A percentile compares a stretch with the other conserved stretches of the same genome.
Conservation (phyloP, 2,113 vertebrate species). For the Tauraco erythrolophus region DNA sequence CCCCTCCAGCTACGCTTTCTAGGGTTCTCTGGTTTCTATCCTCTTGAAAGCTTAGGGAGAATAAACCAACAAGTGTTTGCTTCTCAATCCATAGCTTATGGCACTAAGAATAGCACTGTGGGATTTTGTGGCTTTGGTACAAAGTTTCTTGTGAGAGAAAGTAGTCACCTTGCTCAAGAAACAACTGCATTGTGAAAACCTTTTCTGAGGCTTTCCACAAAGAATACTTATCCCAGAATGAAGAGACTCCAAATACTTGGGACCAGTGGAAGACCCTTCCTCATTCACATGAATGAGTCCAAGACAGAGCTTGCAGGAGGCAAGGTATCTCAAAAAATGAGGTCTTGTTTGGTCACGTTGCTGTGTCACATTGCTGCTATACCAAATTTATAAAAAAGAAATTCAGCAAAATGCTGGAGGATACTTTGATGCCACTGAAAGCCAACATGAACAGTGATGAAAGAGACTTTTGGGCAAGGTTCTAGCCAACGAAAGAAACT, state of each 20-base stretch:
- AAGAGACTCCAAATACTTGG: not conserved
- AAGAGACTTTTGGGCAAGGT: not conserved
- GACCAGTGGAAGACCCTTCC: not conserved
- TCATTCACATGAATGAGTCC: not conserved
- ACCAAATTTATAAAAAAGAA: not conserved
- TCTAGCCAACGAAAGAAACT: not conserved
- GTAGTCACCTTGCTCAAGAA: not conserved
- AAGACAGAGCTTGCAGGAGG: not conserved
- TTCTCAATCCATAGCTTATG: not conserved
- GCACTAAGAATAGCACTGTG: not conserved
- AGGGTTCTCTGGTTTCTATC: not conserved
- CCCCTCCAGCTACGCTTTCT: not conserved
- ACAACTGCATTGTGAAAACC: not conserved
- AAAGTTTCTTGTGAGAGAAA: not conserved
- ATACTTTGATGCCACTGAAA: not conserved
- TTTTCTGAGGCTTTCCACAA: not conserved
- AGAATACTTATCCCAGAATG: not conserved
- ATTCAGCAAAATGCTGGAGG: rapidly evolving
- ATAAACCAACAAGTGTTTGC: not conserved
- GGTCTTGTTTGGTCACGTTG: not conserved
- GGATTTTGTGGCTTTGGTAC: not conserved
- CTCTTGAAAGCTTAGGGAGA: not conserved
- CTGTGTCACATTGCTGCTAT: not conserved
- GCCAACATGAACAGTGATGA: not conserved
- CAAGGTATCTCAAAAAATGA: not conserved